phyloP scores from a whole-genome alignment of 2,797 vertebrate species.

The Pangasius larnaudii region DNA sequence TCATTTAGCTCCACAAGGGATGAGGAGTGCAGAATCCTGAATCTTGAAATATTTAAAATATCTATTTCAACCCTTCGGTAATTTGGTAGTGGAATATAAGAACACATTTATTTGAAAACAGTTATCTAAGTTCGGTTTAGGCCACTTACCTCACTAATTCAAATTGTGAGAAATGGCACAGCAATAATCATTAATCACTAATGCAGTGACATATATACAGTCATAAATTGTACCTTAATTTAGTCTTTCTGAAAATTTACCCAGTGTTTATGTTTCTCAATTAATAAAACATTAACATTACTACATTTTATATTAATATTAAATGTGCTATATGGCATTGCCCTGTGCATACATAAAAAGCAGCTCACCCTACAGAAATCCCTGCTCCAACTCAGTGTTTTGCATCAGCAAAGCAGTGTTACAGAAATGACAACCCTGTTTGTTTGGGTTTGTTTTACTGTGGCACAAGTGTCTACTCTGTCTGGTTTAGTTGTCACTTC shows the following conservation, averaged over 20 bases:
- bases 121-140: not conserved
- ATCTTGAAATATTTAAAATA: conserved; percentile 22
- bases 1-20: conserved; percentile 9
- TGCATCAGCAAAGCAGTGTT: conserved; percentile 53
- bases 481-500: conserved; percentile 61
- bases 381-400: conserved; percentile 20
- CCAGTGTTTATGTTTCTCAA: not conserved
- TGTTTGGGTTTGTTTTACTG: conserved; percentile 73
- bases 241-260: not conserved
- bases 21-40: not conserved
- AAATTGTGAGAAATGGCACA: not conserved
- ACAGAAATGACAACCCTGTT: conserved; percentile 68
- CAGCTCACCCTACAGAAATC: conserved; percentile 1
- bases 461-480: conserved; percentile 71
- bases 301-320: not conserved
- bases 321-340: not conserved
- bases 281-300: not conserved
- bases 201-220: not conserved
- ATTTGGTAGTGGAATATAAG: not conserved
- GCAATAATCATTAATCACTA: not conserved
- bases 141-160: not conserved
- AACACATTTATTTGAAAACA: conserved; percentile 8
- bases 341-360: not conserved
- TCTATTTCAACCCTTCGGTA: not conserved
- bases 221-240: not conserved